Evolutionary conservation across 2,888 invertebrate genomes (phyloP).

Genomic region (Scaptomyza flava): DNA sequence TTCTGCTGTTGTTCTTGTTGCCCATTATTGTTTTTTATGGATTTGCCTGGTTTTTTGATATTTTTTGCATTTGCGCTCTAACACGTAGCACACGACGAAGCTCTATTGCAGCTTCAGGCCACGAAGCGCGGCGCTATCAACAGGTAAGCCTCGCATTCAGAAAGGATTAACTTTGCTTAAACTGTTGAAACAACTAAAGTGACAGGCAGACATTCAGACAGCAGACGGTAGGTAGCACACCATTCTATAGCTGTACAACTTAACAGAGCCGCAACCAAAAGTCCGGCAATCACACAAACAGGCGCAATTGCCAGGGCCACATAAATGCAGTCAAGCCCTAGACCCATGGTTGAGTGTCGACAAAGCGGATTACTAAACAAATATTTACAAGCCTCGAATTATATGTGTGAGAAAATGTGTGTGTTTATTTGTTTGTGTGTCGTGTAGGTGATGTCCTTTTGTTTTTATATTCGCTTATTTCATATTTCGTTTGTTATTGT

Average conservation of each 20-base stretch:
- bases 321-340: slow-evolving; percentile 24
- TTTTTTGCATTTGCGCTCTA: slow-evolving; percentile 57
- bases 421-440: slow-evolving; percentile 12
- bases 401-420: slow-evolving; percentile 16
- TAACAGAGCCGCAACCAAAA: slow-evolving; percentile 8
- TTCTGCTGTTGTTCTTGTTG: slow-evolving; percentile 5
- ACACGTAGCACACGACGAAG: slow-evolving; percentile 48
- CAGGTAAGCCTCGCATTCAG: slow-evolving; percentile 74
- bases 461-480: slow-evolving; percentile 33
- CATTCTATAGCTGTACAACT: neutral
- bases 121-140: slow-evolving; percentile 54
- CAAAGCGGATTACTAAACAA: slow-evolving; percentile 74
- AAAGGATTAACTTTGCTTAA: slow-evolving; percentile 74
- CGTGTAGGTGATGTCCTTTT: slow-evolving; percentile 29
- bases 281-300: slow-evolving; percentile 36
- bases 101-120: slow-evolving; percentile 18
- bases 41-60: slow-evolving; percentile 47
- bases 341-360: slow-evolving; percentile 40
- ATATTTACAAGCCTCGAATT: slow-evolving; percentile 72
- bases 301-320: slow-evolving; percentile 31
- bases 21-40: slow-evolving; percentile 62
- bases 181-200: slow-evolving; percentile 61
- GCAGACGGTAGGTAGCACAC: slow-evolving; percentile 12
- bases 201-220: slow-evolving; percentile 34
- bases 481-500: slow-evolving; percentile 31